These are phyloP conservation scores for Xenentodon cancila DNA, from an alignment of 2,797 vertebrate genomes.

Conservation along the genomic window DNA sequence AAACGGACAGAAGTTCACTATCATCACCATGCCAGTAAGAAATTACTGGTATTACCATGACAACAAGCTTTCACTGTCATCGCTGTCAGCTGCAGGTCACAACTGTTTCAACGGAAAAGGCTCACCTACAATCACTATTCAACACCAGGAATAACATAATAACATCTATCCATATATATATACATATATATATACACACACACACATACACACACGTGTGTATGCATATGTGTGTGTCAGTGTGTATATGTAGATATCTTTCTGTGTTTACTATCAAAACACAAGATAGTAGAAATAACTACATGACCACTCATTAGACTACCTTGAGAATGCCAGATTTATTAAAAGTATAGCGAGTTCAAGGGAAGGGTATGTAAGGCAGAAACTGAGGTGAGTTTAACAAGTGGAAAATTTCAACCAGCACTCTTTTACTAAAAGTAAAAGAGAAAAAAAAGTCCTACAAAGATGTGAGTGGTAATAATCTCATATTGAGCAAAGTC, in stretches of 20 bases:
- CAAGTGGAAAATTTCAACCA: neutral
- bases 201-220: too few relatives aligned
- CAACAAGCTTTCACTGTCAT: constrained; percentile 55
- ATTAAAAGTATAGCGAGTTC: neutral
- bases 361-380: neutral
- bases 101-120: constrained; percentile 24
- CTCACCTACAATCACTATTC: constrained; percentile 2
- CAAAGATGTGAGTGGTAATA: neutral
- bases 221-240: too few relatives aligned
- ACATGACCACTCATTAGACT: too few relatives aligned
- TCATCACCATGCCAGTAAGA: constrained; percentile 52
- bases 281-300: too few relatives aligned
- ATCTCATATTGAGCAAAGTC: constrained; percentile 11
- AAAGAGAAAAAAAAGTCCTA: neutral
- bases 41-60: constrained; percentile 58
- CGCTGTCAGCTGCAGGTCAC: constrained; percentile 45
- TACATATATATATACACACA: too few relatives aligned
- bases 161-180: too few relatives aligned
- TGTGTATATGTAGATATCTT: too few relatives aligned
- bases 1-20: constrained; percentile 42
- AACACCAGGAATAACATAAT: too few relatives aligned
- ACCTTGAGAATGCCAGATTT: too few relatives aligned
- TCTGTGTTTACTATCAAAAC: too few relatives aligned
- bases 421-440: neutral
- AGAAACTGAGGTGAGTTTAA: neutral